phyloP scores from a whole-genome alignment of 2,888 invertebrate species.

The Trichopoda pennipes region DNA sequence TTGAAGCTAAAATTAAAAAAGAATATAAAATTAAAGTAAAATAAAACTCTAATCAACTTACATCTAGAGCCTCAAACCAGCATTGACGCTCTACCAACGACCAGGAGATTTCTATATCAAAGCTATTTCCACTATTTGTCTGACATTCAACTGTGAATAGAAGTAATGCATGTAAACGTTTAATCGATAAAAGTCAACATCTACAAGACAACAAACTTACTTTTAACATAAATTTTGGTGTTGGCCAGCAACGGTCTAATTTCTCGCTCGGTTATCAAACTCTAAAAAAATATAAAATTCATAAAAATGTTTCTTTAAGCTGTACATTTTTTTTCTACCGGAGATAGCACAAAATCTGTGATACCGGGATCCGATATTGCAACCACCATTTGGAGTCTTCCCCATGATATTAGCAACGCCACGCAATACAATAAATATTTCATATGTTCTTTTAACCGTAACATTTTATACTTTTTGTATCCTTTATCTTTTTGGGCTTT shows the following conservation, averaged over 20 bases:
- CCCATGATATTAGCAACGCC: constrained; percentile 52
- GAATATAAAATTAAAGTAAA: not conserved
- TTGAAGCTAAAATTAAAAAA: constrained; percentile 45
- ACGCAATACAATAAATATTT: constrained; percentile 55
- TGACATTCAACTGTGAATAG: constrained; percentile 81
- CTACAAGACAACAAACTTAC: constrained; percentile 81
- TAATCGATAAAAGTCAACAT: constrained; percentile 71
- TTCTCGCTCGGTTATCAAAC: constrained; percentile 72
- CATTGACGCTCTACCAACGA: constrained; percentile 83
- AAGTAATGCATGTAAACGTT: constrained; percentile 80
- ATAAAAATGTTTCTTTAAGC: not conserved
- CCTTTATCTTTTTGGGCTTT: not conserved
- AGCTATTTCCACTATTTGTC: constrained; percentile 69
- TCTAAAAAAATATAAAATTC: constrained; percentile 66
- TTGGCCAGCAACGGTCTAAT: constrained; percentile 86
- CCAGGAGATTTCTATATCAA: constrained; percentile 80
- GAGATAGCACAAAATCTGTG: constrained; percentile 85
- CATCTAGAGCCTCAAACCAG: constrained; percentile 81
- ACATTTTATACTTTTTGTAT: constrained; percentile 39
- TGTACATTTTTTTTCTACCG: constrained; percentile 78
- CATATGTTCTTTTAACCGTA: constrained; percentile 24
- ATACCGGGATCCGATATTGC: constrained; percentile 62
- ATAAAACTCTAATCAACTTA: constrained; percentile 61
- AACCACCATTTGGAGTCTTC: constrained; percentile 32
- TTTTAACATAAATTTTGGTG: constrained; percentile 86